These are phyloP conservation scores for Copsychus sechellarum DNA, from an alignment of 2,113 vertebrate genomes.

Conservation along the genomic window DNA sequence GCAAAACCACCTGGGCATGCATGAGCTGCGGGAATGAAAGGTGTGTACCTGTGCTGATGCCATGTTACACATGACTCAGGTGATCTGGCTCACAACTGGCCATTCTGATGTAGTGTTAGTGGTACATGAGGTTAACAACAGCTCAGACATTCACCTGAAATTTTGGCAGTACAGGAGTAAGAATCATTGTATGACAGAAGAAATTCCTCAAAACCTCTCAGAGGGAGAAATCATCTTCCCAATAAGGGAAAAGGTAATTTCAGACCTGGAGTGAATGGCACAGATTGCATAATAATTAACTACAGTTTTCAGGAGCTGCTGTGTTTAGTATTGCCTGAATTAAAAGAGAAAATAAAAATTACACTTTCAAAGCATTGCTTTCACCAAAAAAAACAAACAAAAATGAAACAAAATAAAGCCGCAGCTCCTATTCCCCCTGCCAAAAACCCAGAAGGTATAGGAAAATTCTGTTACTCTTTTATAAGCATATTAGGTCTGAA, in stretches of 20 bases:
- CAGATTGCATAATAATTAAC: neutral
- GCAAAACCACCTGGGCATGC: neutral
- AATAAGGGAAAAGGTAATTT: neutral
- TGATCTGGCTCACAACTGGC: neutral
- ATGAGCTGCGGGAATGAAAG: neutral
- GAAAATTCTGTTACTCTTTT: neutral
- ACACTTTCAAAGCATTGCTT: neutral
- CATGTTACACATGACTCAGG: fast-evolving
- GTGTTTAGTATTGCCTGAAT: neutral
- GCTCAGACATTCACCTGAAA: neutral
- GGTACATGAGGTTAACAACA: neutral
- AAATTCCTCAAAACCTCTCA: neutral
- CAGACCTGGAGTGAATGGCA: neutral
- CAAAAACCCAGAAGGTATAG: neutral
- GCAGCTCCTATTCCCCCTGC: too few species aligned
- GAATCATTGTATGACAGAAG: neutral
- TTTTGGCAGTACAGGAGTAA: neutral
- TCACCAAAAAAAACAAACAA: neutral
- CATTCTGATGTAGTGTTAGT: neutral
- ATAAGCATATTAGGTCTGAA: neutral
- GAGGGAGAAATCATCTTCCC: neutral
- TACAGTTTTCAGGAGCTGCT: neutral
- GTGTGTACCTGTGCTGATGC: neutral
- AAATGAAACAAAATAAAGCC: neutral
- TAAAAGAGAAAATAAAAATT: neutral